Evolutionary conservation across 1,140 invertebrate genomes (phyloP).

Genomic region (Centruroides vittatus): DNA sequence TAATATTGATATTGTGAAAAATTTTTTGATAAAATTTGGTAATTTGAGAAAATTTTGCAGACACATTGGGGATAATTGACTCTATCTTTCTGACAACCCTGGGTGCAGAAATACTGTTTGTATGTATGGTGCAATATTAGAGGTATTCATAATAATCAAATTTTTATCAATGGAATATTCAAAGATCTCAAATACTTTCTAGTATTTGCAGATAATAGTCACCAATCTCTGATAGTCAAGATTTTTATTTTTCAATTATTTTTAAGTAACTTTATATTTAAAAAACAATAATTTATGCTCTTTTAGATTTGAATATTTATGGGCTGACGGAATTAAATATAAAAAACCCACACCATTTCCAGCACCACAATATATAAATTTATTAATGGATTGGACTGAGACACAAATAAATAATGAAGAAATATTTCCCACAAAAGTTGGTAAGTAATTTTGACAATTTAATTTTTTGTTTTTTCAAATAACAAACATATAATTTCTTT

Average conservation of each 20-base stretch:
- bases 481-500: no score
- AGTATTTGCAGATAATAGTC: background rate
- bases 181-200: no score
- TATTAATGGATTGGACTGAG: slow-evolving; percentile 92
- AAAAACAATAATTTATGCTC: background rate
- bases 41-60: no score
- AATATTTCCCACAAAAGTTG: slow-evolving; percentile 64
- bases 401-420: slow-evolving; percentile 81
- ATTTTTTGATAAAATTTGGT: no score
- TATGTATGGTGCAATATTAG: no score
- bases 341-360: slow-evolving; percentile 80
- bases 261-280: background rate
- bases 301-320: slow-evolving; percentile 71
- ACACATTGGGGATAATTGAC: no score
- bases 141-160: no score
- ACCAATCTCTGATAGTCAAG: background rate
- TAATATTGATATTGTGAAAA: no score
- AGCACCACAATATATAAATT: slow-evolving; percentile 69
- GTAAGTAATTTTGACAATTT: slow-evolving; percentile 31
- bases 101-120: no score
- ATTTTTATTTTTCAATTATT: background rate
- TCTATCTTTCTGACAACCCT: no score
- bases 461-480: no score
- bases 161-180: no score
- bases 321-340: slow-evolving; percentile 72